Conservation (phyloP, 2,113 vertebrate species). For the Chrysochloris asiatica region DNA sequence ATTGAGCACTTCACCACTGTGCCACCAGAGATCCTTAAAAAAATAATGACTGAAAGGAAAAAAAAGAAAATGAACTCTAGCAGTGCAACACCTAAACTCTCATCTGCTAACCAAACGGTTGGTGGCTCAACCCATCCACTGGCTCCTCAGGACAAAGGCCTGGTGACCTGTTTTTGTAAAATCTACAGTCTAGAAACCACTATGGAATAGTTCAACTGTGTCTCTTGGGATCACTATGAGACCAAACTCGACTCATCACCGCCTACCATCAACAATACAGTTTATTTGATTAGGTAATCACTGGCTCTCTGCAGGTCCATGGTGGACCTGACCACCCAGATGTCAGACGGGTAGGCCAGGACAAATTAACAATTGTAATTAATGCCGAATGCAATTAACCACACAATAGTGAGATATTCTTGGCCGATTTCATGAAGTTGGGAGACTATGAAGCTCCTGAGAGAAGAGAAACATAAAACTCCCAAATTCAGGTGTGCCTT, state of each 20-base stretch:
- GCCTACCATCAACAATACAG: not conserved
- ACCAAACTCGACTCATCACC: not conserved
- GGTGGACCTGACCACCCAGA: not conserved
- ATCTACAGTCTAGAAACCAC: not conserved
- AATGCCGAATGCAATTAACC: constrained; percentile 37
- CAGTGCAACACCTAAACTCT: not conserved
- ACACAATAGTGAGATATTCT: constrained; percentile 33
- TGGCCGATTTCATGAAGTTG: constrained; percentile 63
- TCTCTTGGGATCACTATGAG: not conserved
- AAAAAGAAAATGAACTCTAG: not conserved
- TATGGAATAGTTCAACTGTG: not conserved
- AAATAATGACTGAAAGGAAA: not conserved
- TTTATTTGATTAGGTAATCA: not conserved
- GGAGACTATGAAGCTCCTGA: constrained; percentile 14
- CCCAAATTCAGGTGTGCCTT: not conserved
- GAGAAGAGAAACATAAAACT: constrained; percentile 49
- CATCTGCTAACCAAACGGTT: not conserved
- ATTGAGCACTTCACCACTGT: not conserved
- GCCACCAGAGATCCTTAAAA: not conserved
- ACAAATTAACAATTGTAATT: constrained; percentile 55
- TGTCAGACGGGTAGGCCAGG: not conserved
- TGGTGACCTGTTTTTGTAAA: not conserved
- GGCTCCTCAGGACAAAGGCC: not conserved
- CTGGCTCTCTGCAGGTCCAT: not conserved
- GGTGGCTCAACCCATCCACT: not conserved